Evolutionary conservation across 2,113 vertebrate genomes (phyloP).

Genomic region (Ascaphus truei): DNA sequence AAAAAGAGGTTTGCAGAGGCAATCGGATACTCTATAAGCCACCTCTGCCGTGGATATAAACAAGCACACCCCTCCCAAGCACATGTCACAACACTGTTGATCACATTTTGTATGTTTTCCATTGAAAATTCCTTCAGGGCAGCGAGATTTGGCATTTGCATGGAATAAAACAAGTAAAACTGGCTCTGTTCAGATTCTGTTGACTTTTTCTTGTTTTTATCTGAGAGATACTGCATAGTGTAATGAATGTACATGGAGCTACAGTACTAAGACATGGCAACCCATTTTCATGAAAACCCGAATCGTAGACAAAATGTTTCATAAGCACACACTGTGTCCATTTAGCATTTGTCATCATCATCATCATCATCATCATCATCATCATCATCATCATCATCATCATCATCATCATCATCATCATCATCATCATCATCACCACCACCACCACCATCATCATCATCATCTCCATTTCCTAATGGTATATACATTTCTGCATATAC

Average conservation of each 20-base stretch:
- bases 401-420: too few species aligned
- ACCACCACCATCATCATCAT: too few species aligned
- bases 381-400: too few species aligned
- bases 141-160: conserved; percentile 12
- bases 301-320: too few species aligned
- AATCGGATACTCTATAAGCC: not conserved
- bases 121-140: conserved; percentile 8
- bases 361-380: too few species aligned
- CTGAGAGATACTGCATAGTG: not conserved
- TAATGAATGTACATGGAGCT: too few species aligned
- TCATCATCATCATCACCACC: too few species aligned
- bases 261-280: not conserved
- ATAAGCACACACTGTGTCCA: too few species aligned
- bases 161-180: conserved; percentile 22
- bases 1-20: not conserved
- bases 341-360: too few species aligned
- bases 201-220: not conserved
- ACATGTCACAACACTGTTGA: conserved; percentile 18
- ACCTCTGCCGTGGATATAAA: not conserved
- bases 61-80: not conserved
- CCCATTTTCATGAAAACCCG: not conserved
- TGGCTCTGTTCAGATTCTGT: not conserved
- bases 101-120: not conserved
- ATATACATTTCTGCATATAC: too few species aligned
- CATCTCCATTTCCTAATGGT: too few species aligned